Base-by-base conservation (phyloP, 2,888 invertebrate species). In the Ormia ochracea region DNA sequence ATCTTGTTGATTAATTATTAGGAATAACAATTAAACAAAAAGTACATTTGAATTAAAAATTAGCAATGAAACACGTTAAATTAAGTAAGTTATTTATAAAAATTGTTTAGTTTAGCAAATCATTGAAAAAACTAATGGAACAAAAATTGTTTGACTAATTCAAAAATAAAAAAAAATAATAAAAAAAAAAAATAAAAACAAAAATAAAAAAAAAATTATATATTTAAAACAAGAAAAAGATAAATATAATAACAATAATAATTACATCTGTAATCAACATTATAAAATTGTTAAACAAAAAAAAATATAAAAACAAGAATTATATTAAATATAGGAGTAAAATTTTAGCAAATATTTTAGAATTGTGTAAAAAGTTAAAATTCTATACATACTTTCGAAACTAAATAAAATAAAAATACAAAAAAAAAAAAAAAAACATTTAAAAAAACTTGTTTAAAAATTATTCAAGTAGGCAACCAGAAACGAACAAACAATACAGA, bases 1-100 rank as follows among this genome's bases (percentile, higher is more conserved):
- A 81, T 85, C 85, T 85, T 86, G 87, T 87, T 86, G 87, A 86
- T 85, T 86, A 86, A 83, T 86, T 83, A 84, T 86, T 86, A 86
- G 86, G 87, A 45, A 76, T 38, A 52, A 61, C 56, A 17, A 58
- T 21, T 58, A n/a, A 65, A 65, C 31, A 68, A 43, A 36, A 74
- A 41, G 5, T 41, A 14, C 4, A 17, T 52, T 59, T 70, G 10
- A 41, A 58, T 45, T 38, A 31, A 72, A 69, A 79, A 82, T 82
- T 73, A 76, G 50, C 56, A 63, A 68, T 43, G 54, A 76, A 81
- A 54, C 52, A 66, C 68, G 63, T 78, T 78, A 36, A 59, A 81
- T 68, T 84, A 78, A 77, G 54, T 54, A 65, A 78, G 59, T 74
- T 58, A 69, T 65, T 79, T 59, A 80, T 56, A 45, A 80, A n/a